A percentile compares a stretch with the other conserved stretches of the same genome.
These are phyloP conservation scores for Aethes cnicana DNA, from an alignment of 2,888 invertebrate genomes.

Conservation along the genomic window DNA sequence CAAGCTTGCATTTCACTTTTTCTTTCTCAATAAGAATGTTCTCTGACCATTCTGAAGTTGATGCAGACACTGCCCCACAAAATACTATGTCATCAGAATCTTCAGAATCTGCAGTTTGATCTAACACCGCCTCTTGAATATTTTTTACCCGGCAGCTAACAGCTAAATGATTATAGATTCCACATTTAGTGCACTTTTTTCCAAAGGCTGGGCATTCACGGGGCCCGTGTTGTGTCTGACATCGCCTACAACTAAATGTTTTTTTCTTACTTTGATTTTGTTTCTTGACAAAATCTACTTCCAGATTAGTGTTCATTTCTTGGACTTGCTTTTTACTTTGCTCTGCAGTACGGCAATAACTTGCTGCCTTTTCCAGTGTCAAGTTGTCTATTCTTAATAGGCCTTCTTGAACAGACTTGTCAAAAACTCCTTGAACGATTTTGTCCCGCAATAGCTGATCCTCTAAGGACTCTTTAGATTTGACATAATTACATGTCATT, in stretches of 20 bases:
- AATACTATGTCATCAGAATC: no score
- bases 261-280: no score
- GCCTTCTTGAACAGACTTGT: neutral
- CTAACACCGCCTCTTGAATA: no score
- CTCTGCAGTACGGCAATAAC: no score
- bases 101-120: no score
- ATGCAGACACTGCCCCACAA: no score
- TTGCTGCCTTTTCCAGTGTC: neutral
- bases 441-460: neutral
- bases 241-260: constrained; percentile 8
- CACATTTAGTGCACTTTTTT: constrained; percentile 10
- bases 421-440: neutral
- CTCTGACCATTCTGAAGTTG: no score
- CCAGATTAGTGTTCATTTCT: no score
- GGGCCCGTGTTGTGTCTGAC: constrained; percentile 7
- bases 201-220: constrained; percentile 12
- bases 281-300: no score
- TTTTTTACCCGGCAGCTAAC: neutral
- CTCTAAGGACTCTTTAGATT: neutral
- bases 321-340: no score
- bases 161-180: neutral
- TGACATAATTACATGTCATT: neutral
- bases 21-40: no score
- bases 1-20: neutral
- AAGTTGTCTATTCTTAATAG: neutral